Evolutionary conservation across 2,797 vertebrate species (phyloP).

Genomic region (Podarcis lilfordi): DNA sequence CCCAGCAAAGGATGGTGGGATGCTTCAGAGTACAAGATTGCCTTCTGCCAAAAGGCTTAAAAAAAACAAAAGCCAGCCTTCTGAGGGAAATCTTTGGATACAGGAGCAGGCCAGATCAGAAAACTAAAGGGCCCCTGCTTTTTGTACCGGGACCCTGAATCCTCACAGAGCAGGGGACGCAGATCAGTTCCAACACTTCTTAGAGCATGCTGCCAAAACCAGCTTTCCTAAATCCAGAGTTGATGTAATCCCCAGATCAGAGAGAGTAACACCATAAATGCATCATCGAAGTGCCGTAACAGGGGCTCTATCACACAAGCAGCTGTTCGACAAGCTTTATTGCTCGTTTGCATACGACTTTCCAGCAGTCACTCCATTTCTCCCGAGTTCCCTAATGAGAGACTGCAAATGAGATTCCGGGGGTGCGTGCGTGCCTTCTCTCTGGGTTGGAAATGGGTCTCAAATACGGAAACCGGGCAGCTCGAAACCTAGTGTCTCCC

Average conservation of each 20-base stretch:
- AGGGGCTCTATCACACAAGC: constrained; percentile 62
- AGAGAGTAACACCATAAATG: constrained; percentile 55
- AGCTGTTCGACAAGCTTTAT: constrained; percentile 75
- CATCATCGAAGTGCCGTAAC: constrained; percentile 53
- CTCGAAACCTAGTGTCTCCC: not conserved
- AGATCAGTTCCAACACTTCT: constrained; percentile 25
- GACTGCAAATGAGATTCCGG: constrained; percentile 65
- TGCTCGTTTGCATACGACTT: constrained; percentile 59
- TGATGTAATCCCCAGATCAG: constrained; percentile 62
- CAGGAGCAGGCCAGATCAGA: not conserved
- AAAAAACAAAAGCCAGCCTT: not conserved
- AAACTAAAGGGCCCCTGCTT: not conserved
- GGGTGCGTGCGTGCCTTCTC: not conserved
- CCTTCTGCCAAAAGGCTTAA: not conserved
- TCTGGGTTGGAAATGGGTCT: not conserved
- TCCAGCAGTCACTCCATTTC: constrained; percentile 64
- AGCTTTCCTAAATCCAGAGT: constrained; percentile 37
- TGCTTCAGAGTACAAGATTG: not conserved
- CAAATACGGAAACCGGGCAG: not conserved
- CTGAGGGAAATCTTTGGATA: not conserved
- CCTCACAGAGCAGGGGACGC: not conserved
- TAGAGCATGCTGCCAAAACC: constrained; percentile 14
- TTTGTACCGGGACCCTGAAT: not conserved
- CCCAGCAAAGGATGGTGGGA: not conserved
- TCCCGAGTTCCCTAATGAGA: constrained; percentile 66